Evolutionary conservation across 2,888 invertebrate species (phyloP), one percentile per base, ranked within the genome.

Genomic region (Pyrocoelia pectoralis): DNA sequence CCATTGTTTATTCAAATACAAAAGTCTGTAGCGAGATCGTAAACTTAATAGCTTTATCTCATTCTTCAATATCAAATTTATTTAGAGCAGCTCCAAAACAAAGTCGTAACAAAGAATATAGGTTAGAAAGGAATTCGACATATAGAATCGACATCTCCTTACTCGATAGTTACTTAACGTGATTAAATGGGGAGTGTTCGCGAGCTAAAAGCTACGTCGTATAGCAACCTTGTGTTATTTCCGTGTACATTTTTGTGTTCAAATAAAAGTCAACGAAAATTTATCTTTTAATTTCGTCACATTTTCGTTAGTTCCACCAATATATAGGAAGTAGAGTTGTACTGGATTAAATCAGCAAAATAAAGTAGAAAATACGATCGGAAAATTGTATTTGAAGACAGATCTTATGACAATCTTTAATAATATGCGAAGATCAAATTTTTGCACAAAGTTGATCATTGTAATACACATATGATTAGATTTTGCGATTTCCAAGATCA

Each of bases 71-170:
- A 73, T 71, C 69, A 69, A 74, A 74, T 76, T 74, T 74, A 76
- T 75, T 74, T 73, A 67, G 70, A 70, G 66, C 54, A 68, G 67
- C 70, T 71, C 71, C 74, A 74, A 76, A 77, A 76, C 76, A 76
- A 75, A 75, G 74, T 76, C 76, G 74, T 76, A 76, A 77, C 72
- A 70, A 70, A 61, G 69, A 72, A 74, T 73, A 71, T 74, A 70
- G 74, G 74, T 71, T 73, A 73, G 66, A 69, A 69, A 67, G 55
- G 40, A 69, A 69, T 68, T 43, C 46, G 58, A 68, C 66, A 55
- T 60, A 58, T 63, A 64, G 70, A 73, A 69, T 70, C 60, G 68
- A 67, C 64, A 57, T 65, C 61, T 55, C 51, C 48, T 52, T 56
- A 33, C 38, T 18, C 46, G 41, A 60, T 43, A 43, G 43, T 43